Base-by-base conservation (phyloP, 2,888 invertebrate genomes). In the Dastarcus helophoroides region DNA sequence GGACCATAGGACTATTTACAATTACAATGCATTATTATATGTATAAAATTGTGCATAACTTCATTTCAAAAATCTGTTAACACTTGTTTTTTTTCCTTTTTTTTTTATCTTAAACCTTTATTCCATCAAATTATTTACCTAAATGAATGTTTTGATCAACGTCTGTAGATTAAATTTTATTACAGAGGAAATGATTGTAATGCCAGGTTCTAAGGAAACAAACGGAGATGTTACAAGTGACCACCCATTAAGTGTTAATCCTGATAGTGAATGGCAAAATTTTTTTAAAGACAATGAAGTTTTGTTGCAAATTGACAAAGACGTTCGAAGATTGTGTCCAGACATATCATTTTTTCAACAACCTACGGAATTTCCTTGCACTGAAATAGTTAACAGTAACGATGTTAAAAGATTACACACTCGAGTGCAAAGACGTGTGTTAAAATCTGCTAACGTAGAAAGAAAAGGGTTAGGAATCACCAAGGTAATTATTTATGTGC, bases 251-350 rank as follows among this genome's bases (percentile, higher is more conserved):
- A 94, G 86, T 58, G 79, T 85, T n/a, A 88, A 85, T 48, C 93
- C 95, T 0, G 85, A 89, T 44, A 94, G 94, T 56, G 81, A 89
- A 26, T 98, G 98, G 98, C 81, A 81, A 48, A 81, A 80, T 3
- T 97, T 81, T 61, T 98, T 98, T 62, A 88, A 84, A 58, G 97
- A 98, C 59, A 98, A 98, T 60, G 94, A 97, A 64, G 91, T 95
- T 36, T 65, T 98, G 22, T 63, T 94, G 23, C 98, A 98, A 69
- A 97, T 98, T 48, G 95, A 97, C 60, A 97, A 95, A 60, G 94
- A 95, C 63, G 94, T 93, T 26, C 74, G 91, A 42, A 73, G 95
- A 30, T 63, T 95, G 2, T 93, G 91, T 55, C 95, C 95, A 7
- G 95, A 95, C 58, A 89, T 90, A 56, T 93, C 91, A 31, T 98